Conservation (phyloP, 2,888 invertebrate species). For the Escarpia spicata region DNA sequence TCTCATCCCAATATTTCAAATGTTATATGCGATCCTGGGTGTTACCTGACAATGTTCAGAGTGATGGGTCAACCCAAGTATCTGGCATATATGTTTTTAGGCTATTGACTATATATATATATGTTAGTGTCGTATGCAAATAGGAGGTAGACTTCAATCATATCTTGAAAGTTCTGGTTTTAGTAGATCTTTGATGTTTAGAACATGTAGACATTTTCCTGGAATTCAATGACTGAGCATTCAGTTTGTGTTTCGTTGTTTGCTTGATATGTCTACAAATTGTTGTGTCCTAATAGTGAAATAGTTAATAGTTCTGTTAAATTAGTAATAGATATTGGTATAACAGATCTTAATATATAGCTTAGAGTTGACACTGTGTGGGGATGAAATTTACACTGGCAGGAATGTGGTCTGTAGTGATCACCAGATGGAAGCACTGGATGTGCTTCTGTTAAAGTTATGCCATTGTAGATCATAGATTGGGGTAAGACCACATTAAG, state of each 20-base stretch:
- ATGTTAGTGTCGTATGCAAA: no score
- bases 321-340: not conserved
- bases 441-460: not conserved
- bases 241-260: not conserved
- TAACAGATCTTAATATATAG: not conserved
- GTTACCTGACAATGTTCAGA: no score
- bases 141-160: no score
- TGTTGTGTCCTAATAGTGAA: not conserved
- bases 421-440: constrained; percentile 1
- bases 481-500: no score
- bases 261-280: not conserved
- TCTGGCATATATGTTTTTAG: no score
- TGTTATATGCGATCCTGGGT: no score
- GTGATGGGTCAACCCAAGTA: no score
- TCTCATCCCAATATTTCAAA: no score
- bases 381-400: no score
- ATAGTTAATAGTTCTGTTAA: not conserved
- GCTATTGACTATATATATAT: no score
- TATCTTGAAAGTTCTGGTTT: not conserved
- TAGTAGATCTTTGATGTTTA: not conserved
- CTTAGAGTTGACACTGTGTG: not conserved
- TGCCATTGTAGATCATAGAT: no score
- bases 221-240: not conserved
- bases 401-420: no score
- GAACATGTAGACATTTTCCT: not conserved